Base-by-base conservation (phyloP, 2,888 invertebrate genomes). In the Choristoneura rosaceana region DNA sequence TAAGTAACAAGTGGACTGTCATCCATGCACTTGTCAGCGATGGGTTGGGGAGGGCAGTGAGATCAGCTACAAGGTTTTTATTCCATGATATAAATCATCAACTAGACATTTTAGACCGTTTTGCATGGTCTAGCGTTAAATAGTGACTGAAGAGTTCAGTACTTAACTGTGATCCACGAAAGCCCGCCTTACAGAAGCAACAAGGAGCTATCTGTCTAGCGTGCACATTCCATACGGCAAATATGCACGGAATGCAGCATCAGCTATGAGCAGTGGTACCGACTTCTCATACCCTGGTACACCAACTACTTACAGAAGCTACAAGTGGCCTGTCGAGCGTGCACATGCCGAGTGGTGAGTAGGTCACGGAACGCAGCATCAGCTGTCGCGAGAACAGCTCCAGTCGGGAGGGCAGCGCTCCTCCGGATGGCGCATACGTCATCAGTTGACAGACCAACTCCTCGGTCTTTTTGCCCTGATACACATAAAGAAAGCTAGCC, bases 341-440 rank as follows among this genome's bases (percentile, higher is more conserved):
- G 76, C 95, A 95, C 83, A 95, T 93, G 3, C 95, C 95, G 83
- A 95, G 92, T 0, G 95, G 95, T 0, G 94, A 91, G 79, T 95
- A 95, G 76, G 92, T 90, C 4, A 95, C 87, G 0, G 95, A 93
- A 76, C 95, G 94, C 76, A 95, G 90, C 80, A 95, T 81, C 74
- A 95, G 84, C 75, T 95, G 95, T 0, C 95, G 87, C 0, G 95
- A 95, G 85, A 95, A 95, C 75, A 95, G 87, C 82, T 95, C 95
- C 74, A 95, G 82, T 12, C 95, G 89, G 1, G 93, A 91, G 0
- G 94, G 91, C 4, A 94, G 82, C 58, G 89, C 81, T 9, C 95
- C 95, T 2, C 92, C 94, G 8, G 87, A 87, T 0, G 92, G 94
- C 3, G 93, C 92, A 82, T 93, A 83, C 34, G 87, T 86, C 88